Conservation (phyloP, 2,888 invertebrate species). For the Griposia aprilina region DNA sequence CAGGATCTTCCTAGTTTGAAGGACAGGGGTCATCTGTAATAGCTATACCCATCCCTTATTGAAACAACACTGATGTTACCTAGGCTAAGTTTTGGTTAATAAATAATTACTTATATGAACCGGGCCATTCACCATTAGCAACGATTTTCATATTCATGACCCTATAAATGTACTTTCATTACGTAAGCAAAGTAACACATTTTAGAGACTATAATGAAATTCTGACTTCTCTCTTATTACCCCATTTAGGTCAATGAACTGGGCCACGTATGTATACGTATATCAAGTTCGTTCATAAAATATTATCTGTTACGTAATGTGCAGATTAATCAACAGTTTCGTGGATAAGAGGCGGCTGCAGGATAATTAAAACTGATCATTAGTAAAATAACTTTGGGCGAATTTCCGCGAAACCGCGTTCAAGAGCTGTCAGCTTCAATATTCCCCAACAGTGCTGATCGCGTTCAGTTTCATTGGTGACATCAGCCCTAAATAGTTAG, state of each 20-base stretch:
- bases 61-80: too few species aligned
- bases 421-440: neutral
- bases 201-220: slow-evolving; percentile 40
- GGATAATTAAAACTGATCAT: neutral
- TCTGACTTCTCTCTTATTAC: slow-evolving; percentile 28
- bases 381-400: too few species aligned
- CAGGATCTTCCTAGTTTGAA: too few species aligned
- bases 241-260: slow-evolving; percentile 24
- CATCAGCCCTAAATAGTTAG: neutral
- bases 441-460: neutral
- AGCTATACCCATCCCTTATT: too few species aligned
- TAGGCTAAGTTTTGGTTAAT: too few species aligned
- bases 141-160: slow-evolving; percentile 23
- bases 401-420: neutral
- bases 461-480: neutral
- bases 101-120: slow-evolving; percentile 1
- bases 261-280: neutral
- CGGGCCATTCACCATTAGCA: slow-evolving; percentile 9
- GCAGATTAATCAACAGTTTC: neutral
- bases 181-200: slow-evolving; percentile 33
- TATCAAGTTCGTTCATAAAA: slow-evolving; percentile 15
- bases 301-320: slow-evolving; percentile 7
- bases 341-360: neutral
- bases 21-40: too few species aligned
- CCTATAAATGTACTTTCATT: slow-evolving; percentile 32